A percentile compares a stretch with the other conserved stretches of the same genome.
phyloP scores from a whole-genome alignment of 2,797 vertebrate species.

The Liparis tanakae region DNA sequence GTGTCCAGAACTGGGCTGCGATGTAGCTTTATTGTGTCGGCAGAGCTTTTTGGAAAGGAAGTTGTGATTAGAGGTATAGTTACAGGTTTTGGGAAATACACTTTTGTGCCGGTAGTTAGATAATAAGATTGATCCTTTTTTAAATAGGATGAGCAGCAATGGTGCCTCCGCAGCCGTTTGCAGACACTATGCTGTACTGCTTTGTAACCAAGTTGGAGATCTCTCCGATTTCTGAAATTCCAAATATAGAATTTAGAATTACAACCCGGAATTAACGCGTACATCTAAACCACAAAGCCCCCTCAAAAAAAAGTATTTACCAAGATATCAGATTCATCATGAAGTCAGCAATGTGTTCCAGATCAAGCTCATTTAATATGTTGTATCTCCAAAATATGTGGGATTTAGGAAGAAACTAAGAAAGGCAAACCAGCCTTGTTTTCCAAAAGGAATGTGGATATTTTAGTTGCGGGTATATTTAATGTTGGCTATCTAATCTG shows the following conservation, averaged over 20 bases:
- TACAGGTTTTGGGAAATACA: conserved; percentile 5
- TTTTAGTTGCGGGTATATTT: background rate
- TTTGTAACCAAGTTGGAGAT: background rate
- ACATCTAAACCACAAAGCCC: background rate
- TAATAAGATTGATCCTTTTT: background rate
- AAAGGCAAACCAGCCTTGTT: background rate
- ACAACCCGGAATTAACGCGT: background rate
- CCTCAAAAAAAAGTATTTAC: background rate
- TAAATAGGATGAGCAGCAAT: background rate
- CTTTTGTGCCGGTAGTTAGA: background rate
- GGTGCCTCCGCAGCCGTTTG: background rate
- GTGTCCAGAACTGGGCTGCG: conserved; percentile 20
- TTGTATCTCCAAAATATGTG: background rate
- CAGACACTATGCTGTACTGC: background rate
- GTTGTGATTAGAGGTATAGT: background rate
- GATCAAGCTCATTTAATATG: background rate
- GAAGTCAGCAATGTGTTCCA: background rate
- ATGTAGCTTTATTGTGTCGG: conserved; percentile 10
- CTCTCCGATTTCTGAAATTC: background rate
- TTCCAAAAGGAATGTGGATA: background rate
- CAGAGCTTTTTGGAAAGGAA: background rate
- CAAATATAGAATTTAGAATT: background rate
- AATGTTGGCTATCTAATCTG: background rate
- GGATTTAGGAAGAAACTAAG: background rate
- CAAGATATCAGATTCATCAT: background rate